phyloP scores from a whole-genome alignment of 2,888 invertebrate species.

The Pristionchus maxplancki region DNA sequence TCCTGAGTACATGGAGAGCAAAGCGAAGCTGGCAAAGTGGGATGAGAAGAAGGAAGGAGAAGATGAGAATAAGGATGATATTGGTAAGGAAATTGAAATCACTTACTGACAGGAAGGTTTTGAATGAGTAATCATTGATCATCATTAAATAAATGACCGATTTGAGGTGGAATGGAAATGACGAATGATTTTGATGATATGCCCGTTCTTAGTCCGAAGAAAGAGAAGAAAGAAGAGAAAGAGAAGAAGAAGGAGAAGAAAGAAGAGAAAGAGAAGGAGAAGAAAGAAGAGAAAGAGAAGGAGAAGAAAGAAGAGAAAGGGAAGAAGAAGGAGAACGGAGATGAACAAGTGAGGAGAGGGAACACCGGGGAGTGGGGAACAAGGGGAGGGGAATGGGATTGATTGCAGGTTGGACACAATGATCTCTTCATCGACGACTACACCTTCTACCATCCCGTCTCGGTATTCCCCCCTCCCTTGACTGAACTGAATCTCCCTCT shows the following conservation, averaged over 20 bases:
- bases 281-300: conserved; percentile 19
- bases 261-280: no score
- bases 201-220: no score
- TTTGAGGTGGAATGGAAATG: no score
- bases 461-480: background rate
- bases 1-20: background rate
- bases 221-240: no score
- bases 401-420: conserved; percentile 7
- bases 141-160: no score
- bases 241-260: no score
- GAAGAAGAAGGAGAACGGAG: background rate
- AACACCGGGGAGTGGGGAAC: no score
- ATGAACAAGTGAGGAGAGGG: background rate
- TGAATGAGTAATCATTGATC: no score
- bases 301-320: background rate
- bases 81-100: no score
- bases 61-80: no score
- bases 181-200: no score
- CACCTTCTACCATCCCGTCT: conserved; percentile 49
- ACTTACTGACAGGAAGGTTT: no score
- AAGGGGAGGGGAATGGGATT: background rate
- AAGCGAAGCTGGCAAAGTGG: background rate
- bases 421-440: conserved; percentile 47
- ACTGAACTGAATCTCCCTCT: background rate
- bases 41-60: conserved; percentile 1